phyloP scores from a whole-genome alignment of 2,113 vertebrate species.

The Emydocephalus ijimae region DNA sequence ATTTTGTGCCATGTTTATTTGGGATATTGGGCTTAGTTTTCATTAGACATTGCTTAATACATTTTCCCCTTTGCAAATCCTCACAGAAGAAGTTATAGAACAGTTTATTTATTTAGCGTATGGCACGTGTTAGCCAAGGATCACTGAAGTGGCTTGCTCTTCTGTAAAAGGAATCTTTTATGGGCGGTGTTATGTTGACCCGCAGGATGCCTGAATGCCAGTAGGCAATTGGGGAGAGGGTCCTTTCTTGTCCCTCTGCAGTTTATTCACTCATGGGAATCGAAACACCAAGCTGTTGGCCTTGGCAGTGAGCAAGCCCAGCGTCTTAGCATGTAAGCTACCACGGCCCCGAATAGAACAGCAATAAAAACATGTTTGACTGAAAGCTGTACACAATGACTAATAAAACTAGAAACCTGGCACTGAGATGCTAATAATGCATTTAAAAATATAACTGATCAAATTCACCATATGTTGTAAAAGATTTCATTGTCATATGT shows the following conservation, averaged over 20 bases:
- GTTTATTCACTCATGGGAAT: too few species aligned
- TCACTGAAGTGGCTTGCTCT: too few species aligned
- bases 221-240: too few species aligned
- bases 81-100: background rate
- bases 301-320: too few species aligned
- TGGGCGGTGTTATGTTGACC: too few species aligned
- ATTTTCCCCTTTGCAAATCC: background rate
- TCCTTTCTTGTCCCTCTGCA: too few species aligned
- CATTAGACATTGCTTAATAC: background rate
- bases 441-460: background rate
- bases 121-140: too few species aligned
- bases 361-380: background rate
- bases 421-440: background rate
- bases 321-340: too few species aligned
- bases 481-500: background rate
- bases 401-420: background rate
- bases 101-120: too few species aligned
- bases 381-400: background rate
- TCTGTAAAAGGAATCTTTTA: too few species aligned
- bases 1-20: background rate
- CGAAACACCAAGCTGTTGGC: too few species aligned
- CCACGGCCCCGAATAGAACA: background rate
- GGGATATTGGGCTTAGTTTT: background rate
- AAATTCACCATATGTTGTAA: background rate
- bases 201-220: too few species aligned